Percentiles rank a stretch among this genome's conserved stretches.
Conservation (phyloP, 2,888 invertebrate genomes). For the Auanema sp. region DNA sequence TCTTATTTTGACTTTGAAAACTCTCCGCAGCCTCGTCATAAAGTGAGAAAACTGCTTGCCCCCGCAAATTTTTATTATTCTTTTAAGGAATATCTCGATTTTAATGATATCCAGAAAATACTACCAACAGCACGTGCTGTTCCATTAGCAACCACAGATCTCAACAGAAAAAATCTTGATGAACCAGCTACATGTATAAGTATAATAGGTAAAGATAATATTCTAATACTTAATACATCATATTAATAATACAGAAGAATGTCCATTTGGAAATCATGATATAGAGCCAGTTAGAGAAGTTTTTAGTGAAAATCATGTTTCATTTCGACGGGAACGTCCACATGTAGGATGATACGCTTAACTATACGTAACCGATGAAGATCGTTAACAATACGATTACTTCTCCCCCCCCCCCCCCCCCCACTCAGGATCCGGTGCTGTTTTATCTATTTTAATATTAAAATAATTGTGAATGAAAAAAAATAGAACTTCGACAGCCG, state of each 20-base stretch:
- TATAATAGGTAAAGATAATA: conserved; percentile 16
- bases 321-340: conserved; percentile 16
- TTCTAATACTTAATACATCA: background rate
- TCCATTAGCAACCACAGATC: too few species aligned
- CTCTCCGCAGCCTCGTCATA: conserved; percentile 41
- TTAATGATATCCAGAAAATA: conserved; percentile 43
- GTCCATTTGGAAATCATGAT: conserved; percentile 16
- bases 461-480: too few species aligned
- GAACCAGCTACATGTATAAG: conserved; percentile 13
- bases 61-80: background rate
- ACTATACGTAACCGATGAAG: background rate
- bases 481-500: too few species aligned
- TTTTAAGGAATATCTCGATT: conserved; percentile 40
- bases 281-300: conserved; percentile 24
- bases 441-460: too few species aligned
- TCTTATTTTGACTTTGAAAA: conserved; percentile 44
- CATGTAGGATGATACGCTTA: background rate
- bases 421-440: too few species aligned
- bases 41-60: conserved; percentile 15
- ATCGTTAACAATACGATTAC: too few species aligned
- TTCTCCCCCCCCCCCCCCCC: too few species aligned
- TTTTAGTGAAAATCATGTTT: conserved; percentile 22
- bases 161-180: too few species aligned
- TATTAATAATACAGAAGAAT: conserved; percentile 11
- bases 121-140: conserved; percentile 20